Evolutionary conservation across 2,113 vertebrate species (phyloP), one percentile per base, ranked within the genome.

Genomic region (Brachyistius frenatus): DNA sequence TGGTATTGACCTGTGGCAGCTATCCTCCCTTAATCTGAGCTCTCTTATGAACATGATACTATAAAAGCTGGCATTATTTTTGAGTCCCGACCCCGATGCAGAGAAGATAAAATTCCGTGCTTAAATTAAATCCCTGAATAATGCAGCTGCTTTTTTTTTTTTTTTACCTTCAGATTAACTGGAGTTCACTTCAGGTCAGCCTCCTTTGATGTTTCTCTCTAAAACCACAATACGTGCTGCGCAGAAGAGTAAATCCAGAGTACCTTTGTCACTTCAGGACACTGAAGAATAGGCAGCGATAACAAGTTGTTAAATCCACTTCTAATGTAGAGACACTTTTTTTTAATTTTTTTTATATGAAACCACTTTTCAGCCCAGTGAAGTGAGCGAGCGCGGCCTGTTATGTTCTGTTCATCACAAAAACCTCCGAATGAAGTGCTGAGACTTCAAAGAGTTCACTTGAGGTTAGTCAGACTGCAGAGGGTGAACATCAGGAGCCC

Each of bases 1-100:
- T 46, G 35, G 39, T 35, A 11, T 30, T 57, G 77, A 47, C 73
- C 15, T 9, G 35, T 16, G 66, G 10, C 73, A 69, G 72, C 66
- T 41, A 55, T 83, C 77, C 83, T 78, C 10, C 57, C 49, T 73
- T 80, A 62, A 73, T 73, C 60, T 65, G 69, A 57, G 80, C 32
- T 65, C 30, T 58, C 10, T 32, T 50, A 35, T 31, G 76, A 50
- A 53, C 49, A 13, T 35, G 36, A 58, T 5, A 2, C 52, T 32
- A 31, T 10, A 36, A 56, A 39, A 50, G 13, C 35, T 2, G 1
- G 6, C 13, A 1, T 47, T 63, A 0, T 16, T 75, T 52, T 58
- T 52, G 57, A 30, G 14, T 30, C 35, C 46, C 7, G 50, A 32
- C 35, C 39, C 31, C 7, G 13, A 3, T 33, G 23, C 5, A 14